Percentiles rank a stretch among this genome's conserved stretches.
Conservation (phyloP, 2,888 invertebrate species). For the Pilophorus perplexus region DNA sequence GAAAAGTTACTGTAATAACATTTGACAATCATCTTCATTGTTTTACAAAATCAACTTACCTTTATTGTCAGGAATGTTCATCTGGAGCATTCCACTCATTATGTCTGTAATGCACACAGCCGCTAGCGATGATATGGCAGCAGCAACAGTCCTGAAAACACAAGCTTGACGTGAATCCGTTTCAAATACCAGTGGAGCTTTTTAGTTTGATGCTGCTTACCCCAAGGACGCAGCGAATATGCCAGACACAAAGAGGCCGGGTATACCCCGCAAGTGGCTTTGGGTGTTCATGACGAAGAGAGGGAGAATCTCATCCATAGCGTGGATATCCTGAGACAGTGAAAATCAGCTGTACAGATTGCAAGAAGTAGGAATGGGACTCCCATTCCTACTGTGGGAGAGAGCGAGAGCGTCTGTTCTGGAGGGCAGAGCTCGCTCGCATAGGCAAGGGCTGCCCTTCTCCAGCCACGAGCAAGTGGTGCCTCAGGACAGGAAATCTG, state of each 20-base stretch:
- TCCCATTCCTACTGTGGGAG: no score
- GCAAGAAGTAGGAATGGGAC: slow-evolving; percentile 53
- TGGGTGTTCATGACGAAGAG: slow-evolving; percentile 83
- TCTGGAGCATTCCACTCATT: slow-evolving; percentile 67
- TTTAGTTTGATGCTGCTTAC: no score
- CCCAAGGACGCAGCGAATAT: slow-evolving; percentile 94
- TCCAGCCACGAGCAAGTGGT: no score
- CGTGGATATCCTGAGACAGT: slow-evolving; percentile 51
- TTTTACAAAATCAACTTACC: no score
- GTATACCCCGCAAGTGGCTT: slow-evolving; percentile 71
- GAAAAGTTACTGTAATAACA: no score
- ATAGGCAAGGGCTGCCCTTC: no score
- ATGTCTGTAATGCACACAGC: slow-evolving; percentile 90
- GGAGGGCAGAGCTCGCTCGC: no score
- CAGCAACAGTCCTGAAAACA: slow-evolving; percentile 80
- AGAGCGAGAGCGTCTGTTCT: no score
- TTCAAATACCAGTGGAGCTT: no score
- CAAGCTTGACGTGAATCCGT: neutral
- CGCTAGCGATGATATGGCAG: slow-evolving; percentile 89
- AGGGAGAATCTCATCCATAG: slow-evolving; percentile 80
- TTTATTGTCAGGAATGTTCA: slow-evolving; percentile 68
- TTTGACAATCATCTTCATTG: no score
- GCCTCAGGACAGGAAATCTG: neutral
- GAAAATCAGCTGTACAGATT: slow-evolving; percentile 55
- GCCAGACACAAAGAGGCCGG: slow-evolving; percentile 92